Conservation (phyloP, 1,140 invertebrate species). For the Cydia fagiglandana region DNA sequence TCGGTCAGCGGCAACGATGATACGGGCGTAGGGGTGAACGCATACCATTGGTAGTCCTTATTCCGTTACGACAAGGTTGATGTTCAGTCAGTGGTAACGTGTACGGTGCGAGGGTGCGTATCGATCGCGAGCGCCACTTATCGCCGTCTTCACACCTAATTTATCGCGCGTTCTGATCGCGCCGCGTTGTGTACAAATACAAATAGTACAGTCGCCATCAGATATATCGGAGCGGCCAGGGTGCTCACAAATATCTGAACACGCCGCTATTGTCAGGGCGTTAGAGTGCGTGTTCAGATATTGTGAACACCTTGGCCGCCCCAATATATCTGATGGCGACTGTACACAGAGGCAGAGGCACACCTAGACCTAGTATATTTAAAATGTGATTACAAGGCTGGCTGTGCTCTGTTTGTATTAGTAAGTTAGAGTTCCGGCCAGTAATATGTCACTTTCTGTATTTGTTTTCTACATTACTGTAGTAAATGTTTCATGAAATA, state of each 20-base stretch:
- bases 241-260: no score
- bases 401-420: neutral
- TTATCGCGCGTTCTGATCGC: constrained; percentile 66
- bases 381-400: neutral
- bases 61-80: neutral
- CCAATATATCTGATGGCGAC: no score
- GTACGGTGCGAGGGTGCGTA: constrained; percentile 39
- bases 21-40: neutral
- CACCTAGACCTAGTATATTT: constrained; percentile 32
- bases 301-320: no score
- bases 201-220: no score
- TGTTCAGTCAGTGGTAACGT: neutral
- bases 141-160: constrained; percentile 73
- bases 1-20: neutral
- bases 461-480: no score
- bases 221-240: no score
- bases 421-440: neutral
- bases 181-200: constrained; percentile 47
- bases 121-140: constrained; percentile 57
- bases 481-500: no score
- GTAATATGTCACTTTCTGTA: no score
- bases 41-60: neutral
- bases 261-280: no score
- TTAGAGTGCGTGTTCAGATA: no score
- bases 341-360: constrained; percentile 38